These are phyloP conservation scores for Apostichopus parvimensis DNA, from an alignment of 35 echinoderm and acorn worm species.

Conservation along the genomic window DNA sequence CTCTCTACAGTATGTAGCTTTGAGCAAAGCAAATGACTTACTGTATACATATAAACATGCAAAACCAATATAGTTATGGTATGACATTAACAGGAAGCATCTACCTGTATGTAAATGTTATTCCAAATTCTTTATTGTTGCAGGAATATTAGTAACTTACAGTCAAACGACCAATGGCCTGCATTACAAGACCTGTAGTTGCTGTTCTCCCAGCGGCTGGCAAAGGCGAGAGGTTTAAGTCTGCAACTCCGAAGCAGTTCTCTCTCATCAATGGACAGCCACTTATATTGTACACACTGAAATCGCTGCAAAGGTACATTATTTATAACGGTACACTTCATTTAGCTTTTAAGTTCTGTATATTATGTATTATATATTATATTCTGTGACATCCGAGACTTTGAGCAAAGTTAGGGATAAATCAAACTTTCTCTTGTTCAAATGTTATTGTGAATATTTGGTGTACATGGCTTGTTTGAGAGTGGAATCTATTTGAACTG, in stretches of 20 bases:
- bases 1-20: too few relatives aligned
- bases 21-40: too few relatives aligned
- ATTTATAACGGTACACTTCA: too few relatives aligned
- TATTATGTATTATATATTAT: not conserved
- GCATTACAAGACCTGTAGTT: constrained; percentile 16
- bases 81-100: too few relatives aligned
- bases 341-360: not conserved
- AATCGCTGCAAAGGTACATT: constrained; percentile 19
- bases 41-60: too few relatives aligned
- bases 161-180: not conserved
- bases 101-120: too few relatives aligned
- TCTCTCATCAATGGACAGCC: constrained; percentile 26
- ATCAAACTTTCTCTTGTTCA: not conserved
- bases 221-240: constrained; percentile 24
- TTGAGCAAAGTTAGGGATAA: not conserved
- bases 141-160: too few relatives aligned
- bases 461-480: too few relatives aligned
- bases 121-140: too few relatives aligned
- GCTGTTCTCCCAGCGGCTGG: constrained; percentile 35
- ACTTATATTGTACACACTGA: constrained; percentile 29
- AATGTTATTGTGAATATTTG: too few relatives aligned
- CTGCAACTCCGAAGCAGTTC: constrained; percentile 37
- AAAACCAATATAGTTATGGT: too few relatives aligned
- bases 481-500: too few relatives aligned
- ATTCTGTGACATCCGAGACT: not conserved